Base-by-base conservation (phyloP, 2,888 invertebrate genomes). In the Dasypogon diadema region DNA sequence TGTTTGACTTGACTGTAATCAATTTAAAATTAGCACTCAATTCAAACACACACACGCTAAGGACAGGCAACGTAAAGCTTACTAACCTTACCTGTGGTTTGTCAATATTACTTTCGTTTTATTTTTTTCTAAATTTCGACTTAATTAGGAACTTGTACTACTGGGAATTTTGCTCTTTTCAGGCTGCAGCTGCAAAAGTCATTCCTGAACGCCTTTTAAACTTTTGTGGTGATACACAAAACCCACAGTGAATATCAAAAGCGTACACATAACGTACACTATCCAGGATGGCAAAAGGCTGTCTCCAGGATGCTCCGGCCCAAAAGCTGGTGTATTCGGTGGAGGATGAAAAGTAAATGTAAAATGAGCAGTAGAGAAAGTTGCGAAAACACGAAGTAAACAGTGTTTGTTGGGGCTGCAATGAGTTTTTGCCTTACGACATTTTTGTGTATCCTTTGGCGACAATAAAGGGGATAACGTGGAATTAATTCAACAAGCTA, bases 401-500 rank as follows among this genome's bases (percentile, higher is more conserved):
- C 18, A 34, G 30, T 63, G 21, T 16, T 37, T 14, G 63, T 16
- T 21, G 37, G 21, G 18, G 30, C n/a, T 34, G 10, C 34, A 16
- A 37, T 16, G 16, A 60, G 34, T 34, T 60, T 34, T 24, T 14
- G 16, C 42, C 37, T 63, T 42, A 42, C 63, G 63, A 63, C 63
- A 42, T 21, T 63, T 63, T 63, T 42, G 63, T 63, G 42, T 42
- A 42, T 63, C 42, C 63, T 63, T 63, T 63, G 63, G 63, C 42
- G 63, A 63, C 63, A 63, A 63, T 63, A 63, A 63, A 63, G 63
- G 21, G 63, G 63, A 63, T 63, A 63, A 63, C 42, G 63, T 42
- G 22, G 42, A 63, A 63, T 63, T 63, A 63, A 63, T 63, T 63
- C 63, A 63, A 22, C n/a, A 42, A 42, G 63, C 42, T 21, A 42